Conservation (phyloP, 2,797 vertebrate species). For the Intellagama lesueurii region DNA sequence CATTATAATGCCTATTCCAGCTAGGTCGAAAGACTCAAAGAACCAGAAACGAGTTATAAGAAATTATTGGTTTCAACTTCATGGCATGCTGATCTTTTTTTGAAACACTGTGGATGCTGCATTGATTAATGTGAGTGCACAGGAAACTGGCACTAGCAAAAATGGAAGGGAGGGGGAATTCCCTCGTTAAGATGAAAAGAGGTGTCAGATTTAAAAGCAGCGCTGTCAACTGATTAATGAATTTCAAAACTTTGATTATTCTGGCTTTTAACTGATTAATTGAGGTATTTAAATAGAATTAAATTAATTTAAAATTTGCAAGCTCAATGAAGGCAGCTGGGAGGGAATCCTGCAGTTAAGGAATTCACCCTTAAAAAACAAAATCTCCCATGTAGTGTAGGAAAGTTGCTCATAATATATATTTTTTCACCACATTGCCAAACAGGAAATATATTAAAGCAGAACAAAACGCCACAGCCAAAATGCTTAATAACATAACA, state of each 20-base stretch:
- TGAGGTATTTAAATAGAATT: constrained; percentile 7
- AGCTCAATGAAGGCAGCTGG: background rate
- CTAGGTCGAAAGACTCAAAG: background rate
- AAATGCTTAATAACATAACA: background rate
- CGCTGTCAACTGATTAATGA: background rate
- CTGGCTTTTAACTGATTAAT: constrained; percentile 14
- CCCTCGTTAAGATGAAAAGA: constrained; percentile 23
- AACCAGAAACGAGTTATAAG: constrained; percentile 50
- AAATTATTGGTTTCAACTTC: constrained; percentile 56
- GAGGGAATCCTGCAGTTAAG: background rate
- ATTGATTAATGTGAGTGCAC: constrained; percentile 62
- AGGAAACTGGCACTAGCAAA: constrained; percentile 58
- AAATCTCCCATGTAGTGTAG: background rate
- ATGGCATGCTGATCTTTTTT: constrained; percentile 23
- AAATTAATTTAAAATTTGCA: constrained; percentile 3
- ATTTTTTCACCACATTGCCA: background rate
- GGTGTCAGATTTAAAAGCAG: constrained; percentile 11
- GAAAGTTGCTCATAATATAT: background rate
- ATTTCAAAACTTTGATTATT: constrained; percentile 27
- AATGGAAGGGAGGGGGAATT: background rate
- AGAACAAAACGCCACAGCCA: background rate
- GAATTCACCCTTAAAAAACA: background rate
- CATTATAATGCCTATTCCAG: constrained; percentile 50
- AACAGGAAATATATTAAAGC: background rate
- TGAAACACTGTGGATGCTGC: constrained; percentile 55